Percentiles rank a stretch among this genome's conserved stretches.
Conservation (phyloP, 1,140 invertebrate species). For the Bilobella aurantiaca region DNA sequence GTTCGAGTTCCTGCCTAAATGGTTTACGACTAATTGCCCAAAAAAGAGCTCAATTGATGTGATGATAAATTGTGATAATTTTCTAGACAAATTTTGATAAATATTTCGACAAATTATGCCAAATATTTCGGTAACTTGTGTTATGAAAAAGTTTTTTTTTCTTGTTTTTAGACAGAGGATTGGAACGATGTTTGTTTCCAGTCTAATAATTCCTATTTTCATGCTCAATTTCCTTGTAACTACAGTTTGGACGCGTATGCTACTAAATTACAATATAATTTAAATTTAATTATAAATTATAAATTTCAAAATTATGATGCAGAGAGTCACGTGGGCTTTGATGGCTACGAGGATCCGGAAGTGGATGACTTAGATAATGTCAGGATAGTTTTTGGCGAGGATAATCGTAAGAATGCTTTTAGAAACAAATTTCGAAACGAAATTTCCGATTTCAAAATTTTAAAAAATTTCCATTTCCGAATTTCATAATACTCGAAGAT, state of each 20-base stretch:
- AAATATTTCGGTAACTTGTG: not conserved
- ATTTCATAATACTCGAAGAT: conserved; percentile 11
- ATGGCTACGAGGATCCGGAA: conserved; percentile 33
- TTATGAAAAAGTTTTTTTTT: not conserved
- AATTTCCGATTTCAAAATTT: not conserved
- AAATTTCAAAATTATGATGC: not conserved
- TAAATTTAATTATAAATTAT: not conserved
- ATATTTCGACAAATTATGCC: too few species aligned
- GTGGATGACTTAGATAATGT: conserved; percentile 33
- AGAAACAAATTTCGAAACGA: too few species aligned
- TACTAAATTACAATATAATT: not conserved
- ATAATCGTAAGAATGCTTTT: conserved; percentile 24
- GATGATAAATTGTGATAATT: too few species aligned
- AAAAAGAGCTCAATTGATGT: too few species aligned
- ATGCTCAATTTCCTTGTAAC: too few species aligned
- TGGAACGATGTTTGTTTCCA: not conserved
- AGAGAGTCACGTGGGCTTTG: not conserved
- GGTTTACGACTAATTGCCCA: too few species aligned
- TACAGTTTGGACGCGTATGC: not conserved
- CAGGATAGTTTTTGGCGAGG: conserved; percentile 31
- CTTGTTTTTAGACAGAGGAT: not conserved
- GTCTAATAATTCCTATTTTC: not conserved
- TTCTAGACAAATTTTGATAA: too few species aligned
- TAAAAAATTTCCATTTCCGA: not conserved
- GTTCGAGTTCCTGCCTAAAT: too few species aligned